Percentiles rank a stretch among this genome's conserved stretches.
phyloP scores from a whole-genome alignment of 2,113 vertebrate species.

The Platichthys stellatus region DNA sequence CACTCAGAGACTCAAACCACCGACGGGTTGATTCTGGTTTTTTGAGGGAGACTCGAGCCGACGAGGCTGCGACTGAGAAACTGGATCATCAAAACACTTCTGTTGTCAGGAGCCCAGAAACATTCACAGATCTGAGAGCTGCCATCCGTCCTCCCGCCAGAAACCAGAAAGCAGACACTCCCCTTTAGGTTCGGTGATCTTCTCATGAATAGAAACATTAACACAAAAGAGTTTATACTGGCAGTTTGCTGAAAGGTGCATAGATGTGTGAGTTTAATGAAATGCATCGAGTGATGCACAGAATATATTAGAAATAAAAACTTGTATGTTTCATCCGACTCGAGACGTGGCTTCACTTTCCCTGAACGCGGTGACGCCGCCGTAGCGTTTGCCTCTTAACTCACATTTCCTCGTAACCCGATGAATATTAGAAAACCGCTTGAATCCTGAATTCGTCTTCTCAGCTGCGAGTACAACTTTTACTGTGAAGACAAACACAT shows the following conservation, averaged over 20 bases:
- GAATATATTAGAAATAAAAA: slow-evolving; percentile 25
- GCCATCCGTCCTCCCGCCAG: slow-evolving; percentile 12
- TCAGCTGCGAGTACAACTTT: slow-evolving; percentile 19
- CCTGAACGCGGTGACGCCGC: neutral
- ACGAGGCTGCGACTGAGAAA: neutral
- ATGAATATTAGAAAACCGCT: slow-evolving; percentile 13
- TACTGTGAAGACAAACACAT: slow-evolving; percentile 33
- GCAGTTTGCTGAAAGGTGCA: slow-evolving; percentile 16
- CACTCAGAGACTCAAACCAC: neutral
- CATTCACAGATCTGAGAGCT: slow-evolving; percentile 26
- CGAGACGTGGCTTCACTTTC: slow-evolving; percentile 3
- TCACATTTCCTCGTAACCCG: slow-evolving; percentile 11
- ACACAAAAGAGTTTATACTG: slow-evolving; percentile 36
- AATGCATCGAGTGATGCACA: slow-evolving; percentile 25
- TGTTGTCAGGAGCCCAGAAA: slow-evolving; percentile 75
- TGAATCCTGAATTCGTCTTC: slow-evolving; percentile 34
- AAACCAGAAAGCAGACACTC: neutral
- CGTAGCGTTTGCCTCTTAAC: slow-evolving; percentile 29
- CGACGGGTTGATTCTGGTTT: neutral
- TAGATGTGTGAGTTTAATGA: slow-evolving; percentile 52
- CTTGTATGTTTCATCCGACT: slow-evolving; percentile 44
- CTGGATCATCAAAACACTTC: slow-evolving; percentile 69
- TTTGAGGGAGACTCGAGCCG: neutral
- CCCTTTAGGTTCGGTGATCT: slow-evolving; percentile 27
- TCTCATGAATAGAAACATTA: slow-evolving; percentile 37